A percentile compares a stretch with the other conserved stretches of the same genome.
phyloP scores from a whole-genome alignment of 2,797 vertebrate species.

The Choloepus didactylus region DNA sequence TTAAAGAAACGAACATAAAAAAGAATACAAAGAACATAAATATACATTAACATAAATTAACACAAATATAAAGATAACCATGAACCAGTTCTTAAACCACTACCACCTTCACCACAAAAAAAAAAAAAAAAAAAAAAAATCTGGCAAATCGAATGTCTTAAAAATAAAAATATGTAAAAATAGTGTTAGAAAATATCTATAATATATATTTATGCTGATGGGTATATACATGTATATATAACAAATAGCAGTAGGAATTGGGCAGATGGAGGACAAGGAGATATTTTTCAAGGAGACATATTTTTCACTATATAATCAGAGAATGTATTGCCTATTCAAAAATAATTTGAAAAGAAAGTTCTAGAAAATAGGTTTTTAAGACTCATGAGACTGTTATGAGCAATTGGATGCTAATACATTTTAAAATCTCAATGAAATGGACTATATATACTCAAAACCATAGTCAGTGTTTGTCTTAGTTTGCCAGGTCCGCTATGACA shows the following conservation, averaged over 20 bases:
- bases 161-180: background rate
- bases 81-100: conserved; percentile 15
- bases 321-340: background rate
- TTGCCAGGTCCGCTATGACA: no score
- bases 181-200: background rate
- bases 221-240: background rate
- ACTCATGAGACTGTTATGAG: background rate
- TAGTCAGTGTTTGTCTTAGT: no score
- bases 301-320: background rate
- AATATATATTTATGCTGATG: background rate
- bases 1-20: background rate
- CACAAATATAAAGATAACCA: background rate
- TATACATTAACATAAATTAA: no score
- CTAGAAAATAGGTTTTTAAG: background rate
- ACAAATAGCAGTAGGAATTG: background rate
- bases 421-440: background rate
- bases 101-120: background rate
- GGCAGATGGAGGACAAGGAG: background rate
- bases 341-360: conserved; percentile 36
- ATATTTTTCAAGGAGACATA: background rate
- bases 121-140: conserved; percentile 55
- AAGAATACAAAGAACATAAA: background rate
- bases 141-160: background rate
- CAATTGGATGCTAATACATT: background rate
- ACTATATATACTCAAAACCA: background rate